Evolutionary conservation across 2,888 invertebrate species (phyloP).

Genomic region (Cryptocephalus primarius): DNA sequence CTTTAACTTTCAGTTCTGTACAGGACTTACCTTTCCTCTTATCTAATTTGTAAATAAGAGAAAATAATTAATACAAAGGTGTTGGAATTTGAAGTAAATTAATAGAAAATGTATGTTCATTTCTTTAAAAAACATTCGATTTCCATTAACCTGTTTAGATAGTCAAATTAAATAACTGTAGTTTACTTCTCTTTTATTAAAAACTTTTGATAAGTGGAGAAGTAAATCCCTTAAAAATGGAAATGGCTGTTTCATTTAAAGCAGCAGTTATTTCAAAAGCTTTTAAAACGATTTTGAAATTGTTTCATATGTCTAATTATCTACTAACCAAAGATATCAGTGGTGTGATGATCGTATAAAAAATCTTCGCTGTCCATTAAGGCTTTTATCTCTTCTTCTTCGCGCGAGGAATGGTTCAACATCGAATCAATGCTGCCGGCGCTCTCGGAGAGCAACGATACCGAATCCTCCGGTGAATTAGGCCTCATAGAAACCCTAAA

Average conservation of each 20-base stretch:
- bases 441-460: conserved; percentile 54
- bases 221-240: no score
- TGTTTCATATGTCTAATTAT: not conserved
- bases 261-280: not conserved
- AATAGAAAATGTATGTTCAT: no score
- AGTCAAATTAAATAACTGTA: no score
- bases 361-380: conserved; percentile 42
- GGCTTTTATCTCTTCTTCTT: conserved; percentile 62
- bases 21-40: not conserved
- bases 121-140: no score
- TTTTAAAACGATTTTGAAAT: not conserved
- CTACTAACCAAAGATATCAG: conserved; percentile 26
- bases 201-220: no score
- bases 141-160: no score
- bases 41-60: conserved; percentile 1
- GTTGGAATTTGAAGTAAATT: no score
- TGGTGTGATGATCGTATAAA: conserved; percentile 29
- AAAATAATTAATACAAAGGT: no score
- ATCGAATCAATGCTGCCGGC: conserved; percentile 81
- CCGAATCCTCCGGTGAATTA: conserved; percentile 60
- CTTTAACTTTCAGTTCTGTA: not conserved
- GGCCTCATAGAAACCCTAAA: conserved; percentile 60
- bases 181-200: no score
- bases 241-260: no score
- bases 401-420: conserved; percentile 76